Evolutionary conservation across 2,113 vertebrate genomes (phyloP), one percentile per base, ranked within the genome.

Genomic region (Eulemur rufifrons): DNA sequence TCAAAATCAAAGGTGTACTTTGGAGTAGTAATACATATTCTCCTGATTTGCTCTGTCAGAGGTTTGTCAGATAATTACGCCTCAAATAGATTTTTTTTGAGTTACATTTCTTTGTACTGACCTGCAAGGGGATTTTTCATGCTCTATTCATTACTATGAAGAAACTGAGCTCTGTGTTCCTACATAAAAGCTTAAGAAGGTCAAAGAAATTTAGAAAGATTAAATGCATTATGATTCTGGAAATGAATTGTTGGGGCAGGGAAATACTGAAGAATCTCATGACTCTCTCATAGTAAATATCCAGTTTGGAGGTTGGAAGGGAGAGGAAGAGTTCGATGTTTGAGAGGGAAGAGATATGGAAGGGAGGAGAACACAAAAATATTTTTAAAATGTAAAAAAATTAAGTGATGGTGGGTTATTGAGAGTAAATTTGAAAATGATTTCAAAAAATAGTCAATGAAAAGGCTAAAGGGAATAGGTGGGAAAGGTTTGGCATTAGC

Each of bases 181-280:
- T 92, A 52, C 25, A 15, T 61, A 42, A 86, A 86, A 94, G 29
- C 54, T 64, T 89, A 50, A 50, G 39, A 94, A 88, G 21, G 42
- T 66, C 83, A 93, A 8, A 91, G 42, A 95, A 97, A 93, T 85
- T 76, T 73, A 74, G 47, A 56, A 69, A 52, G 39, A 95, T 85
- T 83, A 89, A 94, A 61, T 92, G 76, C 37, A 84, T 78, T 68
- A 42, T 80, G 39, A 87, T 39, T 91, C 42, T 91, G 54, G 37
- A 95, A 97, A 77, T 74, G 3, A 96, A 68, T 29, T 95, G 2
- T 39, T 21, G 27, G 61, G n/a, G 50, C 42, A 76, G 64, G 80
- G 54, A 96, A 73, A 89, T 89, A 13, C 54, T 69, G 37, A 39
- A 52, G 39, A 86, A 74, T 52, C 63, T 86, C 54, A 14, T 78